Evolutionary conservation across 2,888 invertebrate genomes (phyloP).

Genomic region (Unio pictorum): DNA sequence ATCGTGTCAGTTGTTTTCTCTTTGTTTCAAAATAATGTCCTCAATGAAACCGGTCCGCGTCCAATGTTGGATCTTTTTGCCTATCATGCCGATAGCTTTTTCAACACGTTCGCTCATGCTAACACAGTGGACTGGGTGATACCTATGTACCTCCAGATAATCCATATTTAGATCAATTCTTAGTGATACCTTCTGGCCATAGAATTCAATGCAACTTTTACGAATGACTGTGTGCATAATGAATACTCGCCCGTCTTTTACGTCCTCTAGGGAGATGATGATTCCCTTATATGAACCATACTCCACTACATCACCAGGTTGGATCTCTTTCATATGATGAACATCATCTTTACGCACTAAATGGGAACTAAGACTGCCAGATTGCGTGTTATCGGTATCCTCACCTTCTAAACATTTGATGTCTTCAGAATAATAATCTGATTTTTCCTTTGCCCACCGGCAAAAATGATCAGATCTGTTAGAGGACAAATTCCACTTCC

Average conservation of each 20-base stretch:
- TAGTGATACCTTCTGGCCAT: background rate
- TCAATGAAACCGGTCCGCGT: constrained; percentile 4
- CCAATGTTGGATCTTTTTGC: constrained; percentile 5
- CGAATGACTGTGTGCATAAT: constrained; percentile 4
- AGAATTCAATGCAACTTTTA: background rate
- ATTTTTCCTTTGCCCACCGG: constrained; percentile 5
- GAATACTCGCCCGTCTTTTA: background rate
- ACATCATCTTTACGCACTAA: constrained; percentile 2
- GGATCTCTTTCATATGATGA: background rate
- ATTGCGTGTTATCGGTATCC: background rate
- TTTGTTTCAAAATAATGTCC: no score
- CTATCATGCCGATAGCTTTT: background rate
- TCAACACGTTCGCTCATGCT: constrained; percentile 1
- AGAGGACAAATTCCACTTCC: constrained; percentile 1
- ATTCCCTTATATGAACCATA: background rate
- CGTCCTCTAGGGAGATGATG: background rate
- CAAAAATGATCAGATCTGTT: constrained; percentile 10
- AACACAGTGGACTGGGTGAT: constrained; percentile 7
- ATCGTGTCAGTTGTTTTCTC: no score
- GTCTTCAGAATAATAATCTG: background rate
- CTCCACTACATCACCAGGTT: constrained; percentile 2
- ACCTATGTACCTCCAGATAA: background rate
- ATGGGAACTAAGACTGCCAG: background rate
- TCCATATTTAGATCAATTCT: constrained; percentile 6
- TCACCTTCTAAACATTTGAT: background rate